These are phyloP conservation scores for Minunthozetes semirufus DNA, from an alignment of 2,888 invertebrate genomes.

Conservation along the genomic window DNA sequence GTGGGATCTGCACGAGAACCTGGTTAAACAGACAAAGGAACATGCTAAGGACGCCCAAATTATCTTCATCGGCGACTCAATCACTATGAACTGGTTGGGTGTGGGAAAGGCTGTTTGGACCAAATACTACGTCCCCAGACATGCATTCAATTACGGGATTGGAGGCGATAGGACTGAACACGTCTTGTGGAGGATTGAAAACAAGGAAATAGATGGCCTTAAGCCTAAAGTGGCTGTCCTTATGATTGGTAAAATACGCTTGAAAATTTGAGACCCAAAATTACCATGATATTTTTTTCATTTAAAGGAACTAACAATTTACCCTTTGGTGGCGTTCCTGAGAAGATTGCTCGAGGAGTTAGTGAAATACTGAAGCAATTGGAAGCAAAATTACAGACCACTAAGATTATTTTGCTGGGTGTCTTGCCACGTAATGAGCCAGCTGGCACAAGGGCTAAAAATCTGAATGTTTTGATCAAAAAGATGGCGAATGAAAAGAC, in stretches of 20 bases:
- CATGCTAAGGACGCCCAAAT: neutral
- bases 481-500: neutral
- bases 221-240: slow-evolving; percentile 65
- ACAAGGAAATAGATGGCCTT: slow-evolving; percentile 81
- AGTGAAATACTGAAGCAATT: slow-evolving; percentile 1
- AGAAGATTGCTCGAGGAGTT: neutral
- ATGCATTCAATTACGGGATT: slow-evolving; percentile 67
- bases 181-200: slow-evolving; percentile 80
- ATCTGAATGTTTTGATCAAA: neutral
- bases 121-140: slow-evolving; percentile 8
- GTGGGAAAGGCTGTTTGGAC: slow-evolving; percentile 14
- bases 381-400: neutral
- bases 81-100: neutral
- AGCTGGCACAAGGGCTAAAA: neutral
- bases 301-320: neutral
- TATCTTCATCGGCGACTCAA: slow-evolving; percentile 31
- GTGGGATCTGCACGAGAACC: neutral
- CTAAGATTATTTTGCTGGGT: slow-evolving; percentile 10
- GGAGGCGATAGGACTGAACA: slow-evolving; percentile 79
- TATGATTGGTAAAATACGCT: neutral
- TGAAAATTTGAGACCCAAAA: too few relatives aligned
- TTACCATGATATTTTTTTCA: too few relatives aligned
- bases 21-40: neutral
- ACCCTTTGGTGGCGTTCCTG: too few relatives aligned
- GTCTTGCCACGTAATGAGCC: slow-evolving; percentile 3